These are phyloP conservation scores for Colletes latitarsis DNA, from an alignment of 1,140 invertebrate species.

Conservation along the genomic window DNA sequence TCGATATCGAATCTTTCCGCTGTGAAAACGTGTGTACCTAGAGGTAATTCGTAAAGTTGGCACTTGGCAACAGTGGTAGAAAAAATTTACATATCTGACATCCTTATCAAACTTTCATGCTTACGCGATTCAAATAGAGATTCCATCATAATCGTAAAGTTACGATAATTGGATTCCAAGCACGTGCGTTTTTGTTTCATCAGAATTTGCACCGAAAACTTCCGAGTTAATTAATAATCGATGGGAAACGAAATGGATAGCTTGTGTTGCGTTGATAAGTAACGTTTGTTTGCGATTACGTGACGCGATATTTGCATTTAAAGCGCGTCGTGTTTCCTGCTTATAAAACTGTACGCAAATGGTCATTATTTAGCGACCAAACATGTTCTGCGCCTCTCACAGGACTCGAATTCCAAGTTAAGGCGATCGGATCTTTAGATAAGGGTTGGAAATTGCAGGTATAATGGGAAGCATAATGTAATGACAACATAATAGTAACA, in stretches of 20 bases:
- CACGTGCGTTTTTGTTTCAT: too few species aligned
- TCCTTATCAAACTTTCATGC: too few species aligned
- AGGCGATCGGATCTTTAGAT: slow-evolving; percentile 74
- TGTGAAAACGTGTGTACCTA: slow-evolving; percentile 5
- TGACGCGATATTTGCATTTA: too few species aligned
- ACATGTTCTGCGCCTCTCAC: background rate
- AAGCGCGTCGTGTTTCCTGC: background rate
- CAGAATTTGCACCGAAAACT: too few species aligned
- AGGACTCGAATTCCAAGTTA: slow-evolving; percentile 46
- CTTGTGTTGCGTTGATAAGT: background rate
- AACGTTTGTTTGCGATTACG: background rate
- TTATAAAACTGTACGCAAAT: background rate
- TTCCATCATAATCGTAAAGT: too few species aligned
- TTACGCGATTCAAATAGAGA: too few species aligned
- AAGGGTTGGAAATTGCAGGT: slow-evolving; percentile 78
- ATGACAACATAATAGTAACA: slow-evolving; percentile 76
- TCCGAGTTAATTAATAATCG: too few species aligned
- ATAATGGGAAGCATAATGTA: slow-evolving; percentile 72
- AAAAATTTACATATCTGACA: too few species aligned
- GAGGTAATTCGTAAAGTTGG: background rate
- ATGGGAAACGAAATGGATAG: too few species aligned
- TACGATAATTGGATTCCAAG: too few species aligned
- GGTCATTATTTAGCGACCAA: background rate
- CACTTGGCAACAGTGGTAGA: background rate
- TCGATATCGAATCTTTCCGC: slow-evolving; percentile 69